Conservation (phyloP, 2,113 vertebrate genomes). For the Rhinopithecus roxellana region DNA sequence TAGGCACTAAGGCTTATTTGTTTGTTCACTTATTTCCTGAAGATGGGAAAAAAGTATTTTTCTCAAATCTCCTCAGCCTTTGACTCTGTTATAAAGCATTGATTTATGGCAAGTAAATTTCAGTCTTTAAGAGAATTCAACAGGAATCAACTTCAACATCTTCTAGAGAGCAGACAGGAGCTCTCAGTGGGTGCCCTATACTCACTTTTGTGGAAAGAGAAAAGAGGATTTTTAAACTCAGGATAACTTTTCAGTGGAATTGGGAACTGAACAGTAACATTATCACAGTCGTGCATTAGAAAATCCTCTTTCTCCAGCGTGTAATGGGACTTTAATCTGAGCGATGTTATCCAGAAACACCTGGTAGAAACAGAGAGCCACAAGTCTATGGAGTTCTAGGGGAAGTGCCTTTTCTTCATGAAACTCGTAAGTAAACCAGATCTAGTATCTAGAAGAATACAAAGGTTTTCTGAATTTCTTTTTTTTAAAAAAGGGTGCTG, state of each 20-base stretch:
- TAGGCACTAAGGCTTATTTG: not conserved
- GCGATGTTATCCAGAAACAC: slow-evolving; percentile 78
- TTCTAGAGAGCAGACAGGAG: not conserved
- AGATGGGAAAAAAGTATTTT: not conserved
- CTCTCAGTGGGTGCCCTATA: not conserved
- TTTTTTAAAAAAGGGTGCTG: too few relatives aligned
- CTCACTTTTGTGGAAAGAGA: not conserved
- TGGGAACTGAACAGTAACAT: slow-evolving; percentile 82
- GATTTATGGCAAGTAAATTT: not conserved
- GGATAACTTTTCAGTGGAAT: slow-evolving; percentile 82
- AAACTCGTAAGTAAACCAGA: slow-evolving; percentile 76
- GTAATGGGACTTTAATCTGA: slow-evolving; percentile 69
- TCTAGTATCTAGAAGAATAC: slow-evolving; percentile 74
- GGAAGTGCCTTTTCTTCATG: slow-evolving; percentile 79
- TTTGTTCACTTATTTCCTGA: not conserved
- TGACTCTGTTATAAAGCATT: not conserved
- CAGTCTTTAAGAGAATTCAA: not conserved
- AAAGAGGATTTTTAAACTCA: slow-evolving; percentile 80
- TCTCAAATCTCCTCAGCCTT: not conserved
- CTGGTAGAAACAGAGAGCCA: slow-evolving; percentile 74
- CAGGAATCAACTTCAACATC: not conserved
- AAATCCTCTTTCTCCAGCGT: slow-evolving; percentile 76
- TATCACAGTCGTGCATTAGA: slow-evolving; percentile 75
- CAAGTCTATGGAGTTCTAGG: slow-evolving; percentile 55
- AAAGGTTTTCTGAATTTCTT: slow-evolving; percentile 66